Base-by-base conservation (phyloP, 2,113 vertebrate species). In the Dipodomys merriami region DNA sequence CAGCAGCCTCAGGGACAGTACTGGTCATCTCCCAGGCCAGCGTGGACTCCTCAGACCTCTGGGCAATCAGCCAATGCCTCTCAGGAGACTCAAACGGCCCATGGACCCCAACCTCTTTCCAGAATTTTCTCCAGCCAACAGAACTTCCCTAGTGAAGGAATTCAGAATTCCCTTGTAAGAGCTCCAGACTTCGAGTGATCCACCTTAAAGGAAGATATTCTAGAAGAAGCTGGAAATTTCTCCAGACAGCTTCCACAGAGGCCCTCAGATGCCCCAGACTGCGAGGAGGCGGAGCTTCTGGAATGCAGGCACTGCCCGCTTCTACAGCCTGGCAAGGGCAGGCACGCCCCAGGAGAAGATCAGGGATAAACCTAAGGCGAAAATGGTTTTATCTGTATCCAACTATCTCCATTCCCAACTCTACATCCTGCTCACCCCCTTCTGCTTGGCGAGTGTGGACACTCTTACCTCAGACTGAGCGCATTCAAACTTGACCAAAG, bases 381-480 rank as follows among this genome's bases (percentile, higher is more conserved):
- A 39, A 62, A 89, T 22, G 2, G 13, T 30, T 69, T 35, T 83
- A 29, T n/a, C 64, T 53, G 18, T 4, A 20, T 16, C 64, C 64
- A 22, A n/a, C 19, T 0, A 0, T 57, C 71, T 39, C 4, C 2
- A 5, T 68, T 91, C 71, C 67, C 71, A 73, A 62, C 16, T 19
- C 68, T 35, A 5, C 0, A 10, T 15, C 71, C 79, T 23, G 3
- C 39, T 65, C 2, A 5, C 23, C 62, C 10, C 6, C 19, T 85
- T 85, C 49, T 46, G 68, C 84, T n/a, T 20, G 5, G 19, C 1
- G 9, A 53, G 60, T 8, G 53, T 30, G 7, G 27, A 18, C 10
- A 29, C 3, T 30, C 95, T 96, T 96, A 99, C 98, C 98, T 98
- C 98, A 80, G 98, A 96, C 77, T 98, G 98, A 83, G 97, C 94